phyloP scores from a whole-genome alignment of 1,140 invertebrate genomes.

The Conopomorpha cramerella region DNA sequence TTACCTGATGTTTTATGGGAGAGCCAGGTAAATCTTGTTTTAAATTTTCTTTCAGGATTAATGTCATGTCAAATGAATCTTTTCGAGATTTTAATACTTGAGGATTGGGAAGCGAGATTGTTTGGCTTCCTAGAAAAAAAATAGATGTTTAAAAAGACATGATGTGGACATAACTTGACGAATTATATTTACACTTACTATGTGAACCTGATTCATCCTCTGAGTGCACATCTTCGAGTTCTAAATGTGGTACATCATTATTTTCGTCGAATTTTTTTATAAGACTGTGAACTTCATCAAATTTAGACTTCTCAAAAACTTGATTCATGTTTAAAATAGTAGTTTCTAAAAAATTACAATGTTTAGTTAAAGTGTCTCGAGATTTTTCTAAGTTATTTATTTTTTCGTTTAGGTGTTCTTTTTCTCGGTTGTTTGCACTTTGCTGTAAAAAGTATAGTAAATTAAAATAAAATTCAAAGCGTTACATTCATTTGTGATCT shows the following conservation, averaged over 20 bases:
- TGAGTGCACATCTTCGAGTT: constrained; percentile 24
- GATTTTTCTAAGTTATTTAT: constrained; percentile 21
- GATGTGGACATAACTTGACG: too few species aligned
- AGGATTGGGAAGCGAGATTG: constrained; percentile 24
- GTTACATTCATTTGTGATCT: constrained; percentile 1
- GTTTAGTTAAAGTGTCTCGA: constrained; percentile 19
- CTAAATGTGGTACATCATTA: constrained; percentile 1
- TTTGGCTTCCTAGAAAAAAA: constrained; percentile 33
- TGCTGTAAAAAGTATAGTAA: constrained; percentile 17
- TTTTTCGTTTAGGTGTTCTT: constrained; percentile 30
- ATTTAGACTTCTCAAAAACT: constrained; percentile 15
- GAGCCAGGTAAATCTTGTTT: constrained; percentile 9
- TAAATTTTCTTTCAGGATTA: constrained; percentile 1
- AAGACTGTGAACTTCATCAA: constrained; percentile 1
- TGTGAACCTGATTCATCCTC: constrained; percentile 23
- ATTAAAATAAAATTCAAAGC: not conserved
- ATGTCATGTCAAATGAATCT: constrained; percentile 2
- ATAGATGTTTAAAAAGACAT: too few species aligned
- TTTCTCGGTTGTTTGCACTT: constrained; percentile 23
- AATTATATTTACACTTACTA: constrained; percentile 12
- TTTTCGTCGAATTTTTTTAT: constrained; percentile 4
- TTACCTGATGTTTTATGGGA: constrained; percentile 7
- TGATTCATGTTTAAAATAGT: constrained; percentile 31
- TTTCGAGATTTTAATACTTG: constrained; percentile 13
- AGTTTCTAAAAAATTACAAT: constrained; percentile 32